Base-by-base conservation (phyloP, 2,113 vertebrate genomes). In the Sciurus niger region DNA sequence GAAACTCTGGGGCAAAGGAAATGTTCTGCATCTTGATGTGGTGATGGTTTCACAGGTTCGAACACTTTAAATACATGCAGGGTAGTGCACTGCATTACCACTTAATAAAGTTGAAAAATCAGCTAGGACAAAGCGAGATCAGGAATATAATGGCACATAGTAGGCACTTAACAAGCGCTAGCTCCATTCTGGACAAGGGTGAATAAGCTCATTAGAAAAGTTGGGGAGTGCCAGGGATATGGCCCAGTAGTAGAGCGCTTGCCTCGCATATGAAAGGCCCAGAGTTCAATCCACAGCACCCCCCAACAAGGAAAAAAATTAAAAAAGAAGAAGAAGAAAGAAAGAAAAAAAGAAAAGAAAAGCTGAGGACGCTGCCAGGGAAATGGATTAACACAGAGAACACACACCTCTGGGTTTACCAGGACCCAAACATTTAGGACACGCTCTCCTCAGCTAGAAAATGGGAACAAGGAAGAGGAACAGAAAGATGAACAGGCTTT, bases 321-420 rank as follows among this genome's bases (percentile, higher is more conserved):
- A 16, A 58, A 58, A 58, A 20, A 16, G 12, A 60, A 60, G 40
- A 60, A 60, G 16, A 37, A n/a, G 22, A 58, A 58, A 58, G 55
- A 58, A 58, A 20, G 12, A 58, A 16, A 58, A 58, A 58, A 20
- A 16, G 12, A 60, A 60, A 60, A 60, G 16, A 37, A 37, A n/a
- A 72, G 17, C 72, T 40, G 8, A 7, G 37, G 20, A 14, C 43
- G 32, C 48, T 7, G 1, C 32, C 11, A 58, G 8, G 55, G 24
- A 53, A 37, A 63, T 1, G 1, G 37, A 63, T 40, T 2, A 3
- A 51, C 51, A 25, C 2, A 1, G 0, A 8, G 8, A 14, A 28
- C 43, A 17, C 4, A 25, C 5, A 46, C 55, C 68, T 32, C 48
- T 1, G 32, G 40, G 58, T 37, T 30, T 46, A 58, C 51, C 0